Evolutionary conservation across 2,113 vertebrate genomes (phyloP).

Genomic region (Trogon melanurus): DNA sequence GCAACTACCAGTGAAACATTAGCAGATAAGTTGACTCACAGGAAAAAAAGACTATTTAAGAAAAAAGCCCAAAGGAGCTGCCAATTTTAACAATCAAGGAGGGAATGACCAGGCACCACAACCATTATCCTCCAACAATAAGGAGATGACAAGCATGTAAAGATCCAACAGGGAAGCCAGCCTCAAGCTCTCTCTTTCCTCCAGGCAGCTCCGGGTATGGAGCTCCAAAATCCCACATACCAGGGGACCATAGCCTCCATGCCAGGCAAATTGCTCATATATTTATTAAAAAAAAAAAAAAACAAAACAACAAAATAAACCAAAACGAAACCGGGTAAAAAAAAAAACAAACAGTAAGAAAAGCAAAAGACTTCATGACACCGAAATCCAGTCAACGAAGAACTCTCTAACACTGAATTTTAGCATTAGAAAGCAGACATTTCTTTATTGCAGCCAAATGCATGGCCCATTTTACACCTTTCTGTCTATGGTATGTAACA

Average conservation of each 20-base stretch:
- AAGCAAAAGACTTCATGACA: neutral
- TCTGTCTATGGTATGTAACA: too few relatives aligned
- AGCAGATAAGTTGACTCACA: neutral
- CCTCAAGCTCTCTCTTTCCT: fast-evolving
- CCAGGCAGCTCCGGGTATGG: too few relatives aligned
- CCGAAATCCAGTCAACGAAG: too few relatives aligned
- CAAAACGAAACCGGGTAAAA: too few relatives aligned
- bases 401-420: too few relatives aligned
- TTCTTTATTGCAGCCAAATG: too few relatives aligned
- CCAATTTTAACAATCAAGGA: fast-evolving
- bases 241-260: fast-evolving
- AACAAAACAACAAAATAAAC: too few relatives aligned
- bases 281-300: too few relatives aligned
- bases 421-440: too few relatives aligned
- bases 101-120: neutral
- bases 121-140: neutral
- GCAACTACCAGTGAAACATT: fast-evolving
- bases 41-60: neutral
- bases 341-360: neutral
- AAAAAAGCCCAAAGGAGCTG: neutral
- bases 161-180: fast-evolving
- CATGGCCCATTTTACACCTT: too few relatives aligned
- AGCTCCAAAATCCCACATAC: too few relatives aligned
- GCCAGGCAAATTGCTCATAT: too few relatives aligned
- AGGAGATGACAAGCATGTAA: fast-evolving